Evolutionary conservation across 2,888 invertebrate species (phyloP).

Genomic region (Acrobasis suavella): DNA sequence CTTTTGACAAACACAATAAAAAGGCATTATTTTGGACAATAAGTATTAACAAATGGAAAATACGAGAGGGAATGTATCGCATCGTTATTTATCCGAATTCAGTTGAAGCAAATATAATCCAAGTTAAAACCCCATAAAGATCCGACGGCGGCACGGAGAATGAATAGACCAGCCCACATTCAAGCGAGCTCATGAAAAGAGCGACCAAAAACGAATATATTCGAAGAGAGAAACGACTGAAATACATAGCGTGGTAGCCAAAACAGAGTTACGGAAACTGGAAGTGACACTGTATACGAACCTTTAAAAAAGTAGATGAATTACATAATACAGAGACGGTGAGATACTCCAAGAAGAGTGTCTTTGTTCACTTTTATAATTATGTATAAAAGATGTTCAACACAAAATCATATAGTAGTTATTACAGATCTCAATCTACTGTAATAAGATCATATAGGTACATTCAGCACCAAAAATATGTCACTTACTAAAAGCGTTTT

Average conservation of each 20-base stretch:
- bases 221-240: constrained; percentile 67
- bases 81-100: constrained; percentile 58
- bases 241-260: constrained; percentile 62
- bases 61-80: constrained; percentile 39
- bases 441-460: no score
- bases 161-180: constrained; percentile 75
- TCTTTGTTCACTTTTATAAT: no score
- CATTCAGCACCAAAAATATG: no score
- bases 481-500: no score
- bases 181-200: constrained; percentile 74
- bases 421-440: no score
- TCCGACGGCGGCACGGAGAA: constrained; percentile 60
- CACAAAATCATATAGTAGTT: no score
- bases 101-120: constrained; percentile 68
- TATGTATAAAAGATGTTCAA: no score
- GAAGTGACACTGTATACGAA: constrained; percentile 33
- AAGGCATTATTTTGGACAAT: constrained; percentile 24
- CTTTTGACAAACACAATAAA: constrained; percentile 27
- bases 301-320: no score
- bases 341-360: no score
- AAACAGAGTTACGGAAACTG: constrained; percentile 37
- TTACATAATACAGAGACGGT: no score
- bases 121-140: constrained; percentile 72
- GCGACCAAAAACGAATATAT: constrained; percentile 74
- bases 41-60: constrained; percentile 33